Conservation (phyloP, 2,113 vertebrate genomes). For the Danionella cerebrum region DNA sequence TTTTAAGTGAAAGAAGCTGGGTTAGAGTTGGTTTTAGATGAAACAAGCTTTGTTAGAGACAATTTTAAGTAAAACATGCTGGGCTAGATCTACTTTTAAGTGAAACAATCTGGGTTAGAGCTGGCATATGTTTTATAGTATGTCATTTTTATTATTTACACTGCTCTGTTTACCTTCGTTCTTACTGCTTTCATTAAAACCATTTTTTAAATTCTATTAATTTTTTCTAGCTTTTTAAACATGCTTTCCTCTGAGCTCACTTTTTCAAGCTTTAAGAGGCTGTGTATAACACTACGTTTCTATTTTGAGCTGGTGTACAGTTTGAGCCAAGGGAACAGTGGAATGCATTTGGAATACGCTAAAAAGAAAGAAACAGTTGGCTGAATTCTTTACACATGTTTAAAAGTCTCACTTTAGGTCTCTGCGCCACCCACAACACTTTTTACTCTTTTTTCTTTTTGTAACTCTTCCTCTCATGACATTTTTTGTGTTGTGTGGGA, state of each 20-base stretch:
- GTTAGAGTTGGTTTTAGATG: no score
- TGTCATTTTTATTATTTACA: no score
- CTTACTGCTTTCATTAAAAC: neutral
- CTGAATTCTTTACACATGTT: conserved; percentile 6
- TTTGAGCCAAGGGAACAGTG: neutral
- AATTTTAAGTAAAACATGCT: no score
- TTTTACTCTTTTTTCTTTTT: neutral
- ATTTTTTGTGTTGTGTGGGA: conserved; percentile 3
- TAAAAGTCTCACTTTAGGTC: conserved; percentile 7
- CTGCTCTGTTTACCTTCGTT: neutral
- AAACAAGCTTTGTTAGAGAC: no score
- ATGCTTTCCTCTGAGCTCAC: conserved; percentile 19
- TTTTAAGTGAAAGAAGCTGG: no score
- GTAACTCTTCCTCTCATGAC: neutral
- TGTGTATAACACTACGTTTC: conserved; percentile 15
- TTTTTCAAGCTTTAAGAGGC: conserved; percentile 19
- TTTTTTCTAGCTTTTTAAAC: neutral
- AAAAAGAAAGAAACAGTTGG: conserved; percentile 2
- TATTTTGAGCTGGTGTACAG: conserved; percentile 22
- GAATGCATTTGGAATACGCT: conserved; percentile 21
- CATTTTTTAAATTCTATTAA: no score
- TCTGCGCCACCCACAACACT: neutral
- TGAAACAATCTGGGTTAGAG: no score
- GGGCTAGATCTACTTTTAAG: no score
- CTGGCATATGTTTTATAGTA: no score